Base-by-base conservation (phyloP, 2,888 invertebrate genomes). In the Disparrhopalites patrizii region DNA sequence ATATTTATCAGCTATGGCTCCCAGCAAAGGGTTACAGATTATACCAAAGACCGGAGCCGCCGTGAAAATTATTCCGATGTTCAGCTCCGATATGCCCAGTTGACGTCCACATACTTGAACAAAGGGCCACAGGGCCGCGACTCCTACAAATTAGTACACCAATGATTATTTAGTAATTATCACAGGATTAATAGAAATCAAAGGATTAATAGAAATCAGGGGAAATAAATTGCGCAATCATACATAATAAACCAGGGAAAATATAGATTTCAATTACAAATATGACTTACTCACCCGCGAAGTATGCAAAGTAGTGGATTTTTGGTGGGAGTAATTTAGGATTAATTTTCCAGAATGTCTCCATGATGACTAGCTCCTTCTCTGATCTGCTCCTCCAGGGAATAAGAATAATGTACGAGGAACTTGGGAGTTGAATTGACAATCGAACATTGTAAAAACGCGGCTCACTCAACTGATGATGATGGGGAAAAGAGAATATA, bases 251-350 rank as follows among this genome's bases (percentile, higher is more conserved):
- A n/a, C n/a, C 15, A 13, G 10, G 38, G 15, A 36, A 20, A 52
- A 52, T 3, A 20, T 52, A 28, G 18, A 20, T 52, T 52, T 52
- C 18, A 7, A 23, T 52, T 52, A 28, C 10, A 20, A 25, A 18
- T 5, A 18, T 10, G 75, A 74, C 67, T 75, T 66, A 76, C 82
- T 82, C 81, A 92, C 92, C 93, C 78, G 90, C 91, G 85, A 91
- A 90, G 77, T 87, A 91, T 62, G 93, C 82, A 79, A 93, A 93
- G 79, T 87, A 94, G 81, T 93, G 93, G 1, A 86, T 88, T 80
- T 94, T 94, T 78, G 94, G 87, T 13, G 92, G 91, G 78, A 93
- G 77, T 65, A 93, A 81, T 64, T 87, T 85, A 78, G 84, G 87
- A 78, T 93, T 87, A 33, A 93, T 78, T 65, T 77, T 76, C 55